These are phyloP conservation scores for Mesitornis unicolor DNA, from an alignment of 2,113 vertebrate species.

Conservation along the genomic window DNA sequence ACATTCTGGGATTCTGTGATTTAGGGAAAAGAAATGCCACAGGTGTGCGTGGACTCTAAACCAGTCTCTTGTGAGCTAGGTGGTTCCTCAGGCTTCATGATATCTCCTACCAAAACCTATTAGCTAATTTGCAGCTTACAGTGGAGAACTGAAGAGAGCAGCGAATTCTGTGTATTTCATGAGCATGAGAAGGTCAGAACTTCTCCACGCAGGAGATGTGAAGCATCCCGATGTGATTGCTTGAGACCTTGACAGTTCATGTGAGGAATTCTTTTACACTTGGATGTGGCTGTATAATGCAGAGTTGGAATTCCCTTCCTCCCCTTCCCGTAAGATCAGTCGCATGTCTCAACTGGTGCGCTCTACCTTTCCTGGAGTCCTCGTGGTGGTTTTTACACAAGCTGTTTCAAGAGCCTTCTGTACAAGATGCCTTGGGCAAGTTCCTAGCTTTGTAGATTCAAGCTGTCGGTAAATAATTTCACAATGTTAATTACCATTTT, in stretches of 20 bases:
- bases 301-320: not conserved
- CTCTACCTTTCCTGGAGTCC: slow-evolving; percentile 48
- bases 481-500: slow-evolving; percentile 68
- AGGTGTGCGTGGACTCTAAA: not conserved
- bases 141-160: not conserved
- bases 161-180: not conserved
- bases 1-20: too few relatives aligned
- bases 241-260: not conserved
- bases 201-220: not conserved
- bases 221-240: not conserved
- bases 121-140: not conserved
- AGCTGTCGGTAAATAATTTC: slow-evolving; percentile 69
- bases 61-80: not conserved
- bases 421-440: slow-evolving; percentile 58
- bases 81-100: not conserved
- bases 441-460: slow-evolving; percentile 63
- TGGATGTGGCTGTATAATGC: not conserved
- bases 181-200: not conserved
- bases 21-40: not conserved
- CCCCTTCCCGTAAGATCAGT: not conserved
- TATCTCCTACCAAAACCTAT: not conserved
- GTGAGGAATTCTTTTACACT: not conserved
- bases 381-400: slow-evolving; percentile 49
- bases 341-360: slow-evolving; percentile 34
- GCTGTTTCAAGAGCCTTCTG: slow-evolving; percentile 65